A percentile compares a stretch with the other conserved stretches of the same genome.
Evolutionary conservation across 1,140 invertebrate species (phyloP).

Genomic region (Drosophila pandora): DNA sequence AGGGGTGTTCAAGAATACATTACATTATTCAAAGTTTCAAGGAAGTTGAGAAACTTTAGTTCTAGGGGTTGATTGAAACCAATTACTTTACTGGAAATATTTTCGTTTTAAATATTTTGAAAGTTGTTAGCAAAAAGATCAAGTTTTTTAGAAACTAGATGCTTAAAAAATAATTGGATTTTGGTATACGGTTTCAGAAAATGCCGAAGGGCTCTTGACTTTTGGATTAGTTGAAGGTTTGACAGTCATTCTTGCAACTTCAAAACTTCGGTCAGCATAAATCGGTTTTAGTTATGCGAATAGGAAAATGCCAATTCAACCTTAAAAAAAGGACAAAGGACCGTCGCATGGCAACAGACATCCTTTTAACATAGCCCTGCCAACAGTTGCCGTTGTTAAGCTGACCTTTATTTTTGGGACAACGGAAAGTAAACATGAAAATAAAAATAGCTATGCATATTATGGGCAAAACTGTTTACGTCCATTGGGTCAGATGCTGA

Average conservation of each 20-base stretch:
- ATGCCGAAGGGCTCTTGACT: not conserved
- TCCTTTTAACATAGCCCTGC: not conserved
- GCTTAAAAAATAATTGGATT: not conserved
- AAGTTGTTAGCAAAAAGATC: not conserved
- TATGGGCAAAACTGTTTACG: constrained; percentile 20
- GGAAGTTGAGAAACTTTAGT: not conserved
- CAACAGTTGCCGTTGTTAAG: constrained; percentile 3
- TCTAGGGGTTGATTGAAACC: too few species aligned
- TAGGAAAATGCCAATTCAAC: not conserved
- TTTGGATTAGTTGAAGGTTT: not conserved
- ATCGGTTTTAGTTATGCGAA: not conserved
- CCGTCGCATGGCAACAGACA: constrained; percentile 1
- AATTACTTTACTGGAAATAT: too few species aligned
- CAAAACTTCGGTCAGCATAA: not conserved
- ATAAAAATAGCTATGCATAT: constrained; percentile 10
- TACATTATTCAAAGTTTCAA: not conserved
- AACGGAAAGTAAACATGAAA: constrained; percentile 21
- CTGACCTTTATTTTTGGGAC: constrained; percentile 17
- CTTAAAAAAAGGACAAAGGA: constrained; percentile 1
- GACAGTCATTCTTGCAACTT: not conserved
- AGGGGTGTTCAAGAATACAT: not conserved
- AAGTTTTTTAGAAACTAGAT: too few species aligned
- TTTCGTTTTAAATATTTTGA: too few species aligned
- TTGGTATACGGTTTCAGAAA: not conserved
- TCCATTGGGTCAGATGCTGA: constrained; percentile 42